Conservation (phyloP, 2,888 invertebrate genomes). For the Didymodactylos carnosus region DNA sequence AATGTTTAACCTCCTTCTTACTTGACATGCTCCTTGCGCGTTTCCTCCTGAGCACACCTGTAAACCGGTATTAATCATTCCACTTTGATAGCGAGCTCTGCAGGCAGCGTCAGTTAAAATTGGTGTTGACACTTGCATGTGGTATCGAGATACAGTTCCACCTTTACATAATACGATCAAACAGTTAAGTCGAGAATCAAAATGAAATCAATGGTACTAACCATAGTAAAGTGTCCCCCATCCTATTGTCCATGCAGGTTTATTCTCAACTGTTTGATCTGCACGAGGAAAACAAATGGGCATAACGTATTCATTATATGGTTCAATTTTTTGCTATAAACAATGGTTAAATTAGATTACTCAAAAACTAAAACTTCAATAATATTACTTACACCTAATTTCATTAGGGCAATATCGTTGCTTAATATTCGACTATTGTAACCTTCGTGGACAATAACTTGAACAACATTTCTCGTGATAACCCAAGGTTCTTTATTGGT, state of each 20-base stretch:
- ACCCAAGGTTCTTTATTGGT: not conserved
- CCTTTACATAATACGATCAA: not conserved
- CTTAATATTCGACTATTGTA: not conserved
- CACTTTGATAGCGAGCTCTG: not conserved
- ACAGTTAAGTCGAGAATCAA: not conserved
- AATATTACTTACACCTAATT: constrained; percentile 2
- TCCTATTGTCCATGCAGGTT: not conserved
- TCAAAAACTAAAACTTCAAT: no score
- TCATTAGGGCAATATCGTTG: constrained; percentile 12
- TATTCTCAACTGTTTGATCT: not conserved
- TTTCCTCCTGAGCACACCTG: not conserved
- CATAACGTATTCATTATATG: not conserved
- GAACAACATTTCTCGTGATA: not conserved
- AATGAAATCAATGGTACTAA: not conserved
- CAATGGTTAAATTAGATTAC: not conserved
- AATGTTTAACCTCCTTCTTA: not conserved
- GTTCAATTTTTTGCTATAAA: not conserved
- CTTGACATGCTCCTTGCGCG: not conserved
- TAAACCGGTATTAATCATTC: not conserved
- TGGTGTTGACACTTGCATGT: not conserved
- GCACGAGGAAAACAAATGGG: not conserved
- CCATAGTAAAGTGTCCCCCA: not conserved
- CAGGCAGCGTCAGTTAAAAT: not conserved
- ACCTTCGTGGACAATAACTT: not conserved
- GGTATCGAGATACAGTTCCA: not conserved